Evolutionary conservation across 2,113 vertebrate genomes (phyloP).

Genomic region (Polypterus senegalus): DNA sequence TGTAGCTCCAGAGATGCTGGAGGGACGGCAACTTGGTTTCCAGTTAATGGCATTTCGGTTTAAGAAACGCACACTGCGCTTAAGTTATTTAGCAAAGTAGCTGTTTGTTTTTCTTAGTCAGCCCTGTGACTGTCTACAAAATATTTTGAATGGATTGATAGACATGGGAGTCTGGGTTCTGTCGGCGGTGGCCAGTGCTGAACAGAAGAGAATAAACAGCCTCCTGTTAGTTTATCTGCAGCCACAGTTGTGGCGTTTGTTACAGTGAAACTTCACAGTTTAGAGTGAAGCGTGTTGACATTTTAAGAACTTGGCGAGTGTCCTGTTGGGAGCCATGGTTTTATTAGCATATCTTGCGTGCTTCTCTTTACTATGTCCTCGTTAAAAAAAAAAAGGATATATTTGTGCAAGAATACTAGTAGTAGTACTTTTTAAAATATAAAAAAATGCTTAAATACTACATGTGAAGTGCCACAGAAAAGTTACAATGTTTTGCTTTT

Average conservation of each 20-base stretch:
- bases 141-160: neutral
- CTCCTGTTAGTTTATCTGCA: neutral
- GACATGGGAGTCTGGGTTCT: constrained; percentile 13
- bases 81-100: neutral
- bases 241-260: constrained; percentile 2
- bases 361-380: constrained; percentile 2
- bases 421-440: too few relatives aligned
- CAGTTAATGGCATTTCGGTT: too few relatives aligned
- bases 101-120: neutral
- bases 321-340: constrained; percentile 4
- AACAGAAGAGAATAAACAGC: constrained; percentile 4
- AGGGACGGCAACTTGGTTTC: too few relatives aligned
- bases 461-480: too few relatives aligned
- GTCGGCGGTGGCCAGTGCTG: constrained; percentile 10
- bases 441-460: too few relatives aligned
- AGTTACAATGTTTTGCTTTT: too few relatives aligned
- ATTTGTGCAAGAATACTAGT: too few relatives aligned
- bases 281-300: constrained; percentile 9
- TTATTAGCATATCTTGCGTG: constrained; percentile 7
- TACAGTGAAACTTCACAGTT: constrained; percentile 3
- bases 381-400: too few relatives aligned
- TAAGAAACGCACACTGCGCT: neutral
- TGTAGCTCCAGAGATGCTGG: too few relatives aligned
- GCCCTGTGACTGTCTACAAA: neutral
- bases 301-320: constrained; percentile 8